These are phyloP conservation scores for Eremophila alpestris DNA, from an alignment of 2,797 vertebrate species.

Conservation along the genomic window DNA sequence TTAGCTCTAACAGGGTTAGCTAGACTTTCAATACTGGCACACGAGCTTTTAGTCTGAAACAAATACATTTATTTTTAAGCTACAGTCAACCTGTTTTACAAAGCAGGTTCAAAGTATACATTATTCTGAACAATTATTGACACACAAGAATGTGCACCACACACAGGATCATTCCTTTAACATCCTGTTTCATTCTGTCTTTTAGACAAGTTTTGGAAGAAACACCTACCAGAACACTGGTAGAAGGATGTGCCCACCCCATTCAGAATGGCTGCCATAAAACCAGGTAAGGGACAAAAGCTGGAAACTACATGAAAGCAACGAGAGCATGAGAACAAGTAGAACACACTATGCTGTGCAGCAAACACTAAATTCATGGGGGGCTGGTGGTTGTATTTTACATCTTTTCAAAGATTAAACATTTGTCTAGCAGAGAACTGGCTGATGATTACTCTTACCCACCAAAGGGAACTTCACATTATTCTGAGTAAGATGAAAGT, in stretches of 20 bases:
- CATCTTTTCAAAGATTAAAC: not conserved
- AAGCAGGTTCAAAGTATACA: not conserved
- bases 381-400: fast-evolving
- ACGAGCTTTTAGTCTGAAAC: not conserved
- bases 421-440: not conserved
- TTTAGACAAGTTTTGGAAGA: not conserved
- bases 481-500: not conserved
- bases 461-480: not conserved
- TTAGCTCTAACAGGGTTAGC: not conserved
- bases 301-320: not conserved
- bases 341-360: not conserved
- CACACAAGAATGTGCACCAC: not conserved
- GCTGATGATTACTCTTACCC: not conserved
- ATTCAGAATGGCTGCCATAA: not conserved
- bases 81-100: not conserved
- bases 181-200: not conserved
- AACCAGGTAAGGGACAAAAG: not conserved
- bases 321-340: not conserved
- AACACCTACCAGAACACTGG: not conserved
- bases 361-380: fast-evolving
- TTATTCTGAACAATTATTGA: not conserved
- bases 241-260: not conserved
- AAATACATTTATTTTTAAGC: not conserved
- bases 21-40: not conserved
- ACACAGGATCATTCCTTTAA: not conserved